Evolutionary conservation across 2,113 vertebrate species (phyloP).

Genomic region (Astur gentilis): DNA sequence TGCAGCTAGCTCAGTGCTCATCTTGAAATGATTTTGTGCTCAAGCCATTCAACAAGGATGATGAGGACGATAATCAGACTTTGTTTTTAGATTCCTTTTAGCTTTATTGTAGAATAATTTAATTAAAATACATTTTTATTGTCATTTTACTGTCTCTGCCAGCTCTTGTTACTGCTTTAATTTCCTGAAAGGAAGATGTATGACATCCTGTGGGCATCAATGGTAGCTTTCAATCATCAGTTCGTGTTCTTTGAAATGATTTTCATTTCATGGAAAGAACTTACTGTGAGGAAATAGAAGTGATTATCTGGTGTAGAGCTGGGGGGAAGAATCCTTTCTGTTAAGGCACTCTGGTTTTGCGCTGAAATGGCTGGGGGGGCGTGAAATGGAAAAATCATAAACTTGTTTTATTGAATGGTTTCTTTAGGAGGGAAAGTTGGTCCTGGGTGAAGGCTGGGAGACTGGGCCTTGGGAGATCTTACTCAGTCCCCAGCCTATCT

Average conservation of each 20-base stretch:
- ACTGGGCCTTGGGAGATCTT: neutral
- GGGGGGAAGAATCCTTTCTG: neutral
- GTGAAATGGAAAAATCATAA: neutral
- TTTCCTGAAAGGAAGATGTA: constrained; percentile 64
- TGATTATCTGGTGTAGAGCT: constrained; percentile 38
- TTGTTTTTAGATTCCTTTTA: constrained; percentile 62
- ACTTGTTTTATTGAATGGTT: neutral
- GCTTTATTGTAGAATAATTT: constrained; percentile 64
- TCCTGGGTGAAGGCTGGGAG: neutral
- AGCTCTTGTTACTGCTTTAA: constrained; percentile 55
- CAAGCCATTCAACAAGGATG: constrained; percentile 3
- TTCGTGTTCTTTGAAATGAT: constrained; percentile 15
- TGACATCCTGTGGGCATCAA: constrained; percentile 58
- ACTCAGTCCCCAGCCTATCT: neutral
- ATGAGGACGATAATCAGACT: constrained; percentile 30
- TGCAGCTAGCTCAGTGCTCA: neutral
- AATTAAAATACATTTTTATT: constrained; percentile 70
- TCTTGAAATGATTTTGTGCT: constrained; percentile 42
- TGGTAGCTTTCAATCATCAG: constrained; percentile 47
- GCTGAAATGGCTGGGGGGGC: neutral
- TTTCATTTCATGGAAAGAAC: constrained; percentile 49
- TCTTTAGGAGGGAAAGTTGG: neutral
- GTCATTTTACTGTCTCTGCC: constrained; percentile 56
- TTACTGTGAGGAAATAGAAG: constrained; percentile 22
- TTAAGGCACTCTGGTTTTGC: neutral